These are phyloP conservation scores for Prorops nasuta DNA, from an alignment of 1,140 invertebrate genomes.

Conservation along the genomic window DNA sequence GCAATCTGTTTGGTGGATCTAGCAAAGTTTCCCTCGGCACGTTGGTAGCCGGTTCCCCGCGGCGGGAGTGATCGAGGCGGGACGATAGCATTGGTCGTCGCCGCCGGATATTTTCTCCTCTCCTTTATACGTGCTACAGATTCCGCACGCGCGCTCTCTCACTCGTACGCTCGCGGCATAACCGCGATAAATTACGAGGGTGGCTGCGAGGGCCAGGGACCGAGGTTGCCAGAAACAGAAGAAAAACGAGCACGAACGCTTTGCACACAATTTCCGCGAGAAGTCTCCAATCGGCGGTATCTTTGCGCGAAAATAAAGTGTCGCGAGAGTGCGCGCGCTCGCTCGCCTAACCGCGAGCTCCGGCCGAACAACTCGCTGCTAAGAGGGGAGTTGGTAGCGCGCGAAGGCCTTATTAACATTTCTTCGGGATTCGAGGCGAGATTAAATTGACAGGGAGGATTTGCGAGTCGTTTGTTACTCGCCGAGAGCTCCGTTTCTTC, in stretches of 20 bases:
- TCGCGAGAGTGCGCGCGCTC: constrained; percentile 25
- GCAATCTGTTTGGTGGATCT: too few relatives aligned
- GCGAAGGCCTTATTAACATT: constrained; percentile 54
- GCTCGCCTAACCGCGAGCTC: neutral
- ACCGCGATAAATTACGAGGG: constrained; percentile 43
- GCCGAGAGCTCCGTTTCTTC: constrained; percentile 22
- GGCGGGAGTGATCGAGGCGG: constrained; percentile 17
- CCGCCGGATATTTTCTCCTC: constrained; percentile 15
- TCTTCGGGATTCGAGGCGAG: constrained; percentile 53
- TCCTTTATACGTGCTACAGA: constrained; percentile 23
- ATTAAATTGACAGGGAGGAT: constrained; percentile 58
- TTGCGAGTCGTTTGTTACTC: constrained; percentile 56
- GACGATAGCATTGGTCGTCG: constrained; percentile 22
- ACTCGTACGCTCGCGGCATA: constrained; percentile 23
- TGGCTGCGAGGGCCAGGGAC: constrained; percentile 17
- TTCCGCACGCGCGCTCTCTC: constrained; percentile 20
- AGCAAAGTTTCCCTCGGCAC: too few relatives aligned
- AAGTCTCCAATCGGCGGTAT: constrained; percentile 31
- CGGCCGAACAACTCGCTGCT: neutral
- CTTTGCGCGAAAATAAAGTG: constrained; percentile 54
- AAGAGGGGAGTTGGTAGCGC: too few relatives aligned
- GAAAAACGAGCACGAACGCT: constrained; percentile 29
- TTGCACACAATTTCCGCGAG: constrained; percentile 53
- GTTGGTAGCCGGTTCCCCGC: too few relatives aligned
- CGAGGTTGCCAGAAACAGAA: constrained; percentile 18